A percentile compares a stretch with the other conserved stretches of the same genome.
phyloP scores from a whole-genome alignment of 2,888 invertebrate genomes.

The Rotaria macrura region DNA sequence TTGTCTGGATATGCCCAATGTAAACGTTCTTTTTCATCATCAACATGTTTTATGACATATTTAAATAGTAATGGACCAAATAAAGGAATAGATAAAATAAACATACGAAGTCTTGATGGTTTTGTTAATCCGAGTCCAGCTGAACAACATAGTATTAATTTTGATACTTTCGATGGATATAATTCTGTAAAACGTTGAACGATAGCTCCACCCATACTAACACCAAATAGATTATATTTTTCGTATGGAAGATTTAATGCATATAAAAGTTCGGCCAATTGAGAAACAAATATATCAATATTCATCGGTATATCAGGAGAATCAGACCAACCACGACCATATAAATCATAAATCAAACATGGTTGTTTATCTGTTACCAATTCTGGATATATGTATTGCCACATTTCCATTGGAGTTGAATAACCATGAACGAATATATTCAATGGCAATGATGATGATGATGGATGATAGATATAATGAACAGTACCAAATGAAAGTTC shows the following conservation, averaged over 20 bases:
- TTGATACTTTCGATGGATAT: neutral
- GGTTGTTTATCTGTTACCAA: neutral
- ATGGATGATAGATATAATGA: neutral
- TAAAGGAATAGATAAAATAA: neutral
- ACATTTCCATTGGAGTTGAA: neutral
- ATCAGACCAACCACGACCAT: slow-evolving; percentile 19
- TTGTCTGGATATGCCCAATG: neutral
- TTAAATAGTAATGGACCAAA: neutral
- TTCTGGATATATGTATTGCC: neutral
- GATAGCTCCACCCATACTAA: slow-evolving; percentile 17
- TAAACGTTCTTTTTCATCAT: neutral
- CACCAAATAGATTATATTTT: neutral
- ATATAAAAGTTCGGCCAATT: neutral
- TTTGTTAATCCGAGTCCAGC: neutral
- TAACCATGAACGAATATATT: slow-evolving; percentile 10
- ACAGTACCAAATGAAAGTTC: neutral
- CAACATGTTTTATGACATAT: neutral
- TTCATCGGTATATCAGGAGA: neutral
- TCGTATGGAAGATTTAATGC: neutral
- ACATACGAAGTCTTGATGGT: neutral
- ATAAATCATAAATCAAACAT: slow-evolving; percentile 14
- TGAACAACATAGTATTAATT: neutral
- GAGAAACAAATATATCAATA: neutral
- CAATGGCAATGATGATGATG: neutral
- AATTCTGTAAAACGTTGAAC: neutral